These are phyloP conservation scores for Drosophila austrosaltans DNA, from an alignment of 2,888 invertebrate genomes.

Conservation along the genomic window DNA sequence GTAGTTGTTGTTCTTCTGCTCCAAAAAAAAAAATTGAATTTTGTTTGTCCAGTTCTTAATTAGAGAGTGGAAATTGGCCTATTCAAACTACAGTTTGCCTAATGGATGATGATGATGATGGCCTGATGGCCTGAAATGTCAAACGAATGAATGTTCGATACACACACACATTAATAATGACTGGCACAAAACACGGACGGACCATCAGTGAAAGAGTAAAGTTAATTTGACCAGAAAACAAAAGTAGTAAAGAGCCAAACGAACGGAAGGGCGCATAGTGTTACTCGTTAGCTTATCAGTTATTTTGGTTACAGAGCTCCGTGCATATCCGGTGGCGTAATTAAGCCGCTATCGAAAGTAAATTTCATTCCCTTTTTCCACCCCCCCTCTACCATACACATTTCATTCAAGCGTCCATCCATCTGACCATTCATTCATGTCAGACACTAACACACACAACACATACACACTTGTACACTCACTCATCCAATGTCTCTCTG, in stretches of 20 bases:
- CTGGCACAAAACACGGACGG: neutral
- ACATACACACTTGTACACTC: conserved; percentile 12
- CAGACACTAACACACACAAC: conserved; percentile 27
- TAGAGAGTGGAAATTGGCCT: too few relatives aligned
- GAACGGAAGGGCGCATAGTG: neutral
- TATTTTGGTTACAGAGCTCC: conserved; percentile 22
- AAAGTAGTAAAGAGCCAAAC: neutral
- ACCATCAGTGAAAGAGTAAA: conserved; percentile 8
- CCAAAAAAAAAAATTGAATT: too few relatives aligned
- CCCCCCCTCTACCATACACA: neutral
- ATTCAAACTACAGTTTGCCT: neutral
- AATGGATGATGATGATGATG: neutral
- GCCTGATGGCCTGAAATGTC: neutral
- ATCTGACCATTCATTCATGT: conserved; percentile 40
- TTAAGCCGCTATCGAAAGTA: conserved; percentile 47
- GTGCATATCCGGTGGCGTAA: conserved; percentile 52
- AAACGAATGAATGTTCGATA: neutral
- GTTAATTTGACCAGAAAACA: neutral
- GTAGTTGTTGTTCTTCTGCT: too few relatives aligned
- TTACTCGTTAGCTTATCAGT: conserved; percentile 16
- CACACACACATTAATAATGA: neutral
- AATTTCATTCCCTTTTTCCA: conserved; percentile 38
- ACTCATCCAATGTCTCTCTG: conserved; percentile 5
- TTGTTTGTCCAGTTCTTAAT: too few relatives aligned
- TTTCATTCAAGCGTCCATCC: conserved; percentile 17